Evolutionary conservation across 2,797 vertebrate species (phyloP).

Genomic region (Dermochelys coriacea): DNA sequence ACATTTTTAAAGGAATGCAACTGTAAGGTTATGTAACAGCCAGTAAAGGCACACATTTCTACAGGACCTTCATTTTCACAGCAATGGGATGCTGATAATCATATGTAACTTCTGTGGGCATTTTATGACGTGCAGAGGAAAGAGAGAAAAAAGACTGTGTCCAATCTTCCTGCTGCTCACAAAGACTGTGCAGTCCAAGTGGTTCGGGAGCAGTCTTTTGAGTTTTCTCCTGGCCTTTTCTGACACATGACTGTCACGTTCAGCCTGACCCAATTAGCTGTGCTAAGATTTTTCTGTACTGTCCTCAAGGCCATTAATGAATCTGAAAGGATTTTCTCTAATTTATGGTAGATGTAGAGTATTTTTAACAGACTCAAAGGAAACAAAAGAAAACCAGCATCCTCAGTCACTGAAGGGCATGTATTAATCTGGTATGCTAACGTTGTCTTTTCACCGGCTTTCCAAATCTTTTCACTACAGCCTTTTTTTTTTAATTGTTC

Average conservation of each 20-base stretch:
- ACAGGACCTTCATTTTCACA: not conserved
- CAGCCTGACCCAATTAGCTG: not conserved
- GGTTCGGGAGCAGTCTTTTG: not conserved
- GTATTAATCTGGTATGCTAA: not conserved
- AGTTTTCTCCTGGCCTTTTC: not conserved
- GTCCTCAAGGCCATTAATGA: conserved; percentile 10
- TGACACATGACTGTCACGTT: not conserved
- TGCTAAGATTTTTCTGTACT: not conserved
- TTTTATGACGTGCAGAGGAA: not conserved
- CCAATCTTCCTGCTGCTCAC: not conserved
- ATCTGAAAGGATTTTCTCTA: not conserved
- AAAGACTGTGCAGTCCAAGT: not conserved
- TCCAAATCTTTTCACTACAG: not conserved
- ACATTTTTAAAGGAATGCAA: conserved; percentile 44
- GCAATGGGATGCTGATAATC: not conserved
- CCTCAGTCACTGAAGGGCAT: not conserved
- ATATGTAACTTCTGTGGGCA: not conserved
- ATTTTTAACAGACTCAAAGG: not conserved
- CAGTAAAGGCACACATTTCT: fast-evolving
- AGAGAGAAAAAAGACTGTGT: not conserved
- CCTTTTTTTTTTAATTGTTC: not conserved
- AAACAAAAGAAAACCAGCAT: not conserved
- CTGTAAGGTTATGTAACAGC: conserved; percentile 4
- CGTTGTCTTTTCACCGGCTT: not conserved
- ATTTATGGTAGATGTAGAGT: not conserved